Evolutionary conservation across 2,888 invertebrate genomes (phyloP).

Genomic region (Neoaliturus tenellus): DNA sequence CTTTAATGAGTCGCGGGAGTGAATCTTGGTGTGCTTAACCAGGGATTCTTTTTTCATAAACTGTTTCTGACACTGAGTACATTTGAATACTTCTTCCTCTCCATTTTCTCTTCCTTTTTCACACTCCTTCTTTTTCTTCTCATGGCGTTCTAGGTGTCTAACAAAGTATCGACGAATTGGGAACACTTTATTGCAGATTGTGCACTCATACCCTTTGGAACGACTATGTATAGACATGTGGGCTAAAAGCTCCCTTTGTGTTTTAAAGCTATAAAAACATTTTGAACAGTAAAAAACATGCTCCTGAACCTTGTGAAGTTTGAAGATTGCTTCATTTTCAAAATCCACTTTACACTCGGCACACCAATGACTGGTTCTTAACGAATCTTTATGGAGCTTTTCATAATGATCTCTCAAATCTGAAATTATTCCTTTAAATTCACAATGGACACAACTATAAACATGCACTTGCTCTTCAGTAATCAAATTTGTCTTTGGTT

Average conservation of each 20-base stretch:
- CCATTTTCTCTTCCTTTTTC: neutral
- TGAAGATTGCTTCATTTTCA: constrained; percentile 20
- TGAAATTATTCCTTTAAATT: neutral
- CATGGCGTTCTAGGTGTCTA: constrained; percentile 19
- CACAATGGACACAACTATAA: constrained; percentile 11
- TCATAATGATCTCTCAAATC: neutral
- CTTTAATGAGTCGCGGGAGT: constrained; percentile 27
- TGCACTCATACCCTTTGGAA: constrained; percentile 9
- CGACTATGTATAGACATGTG: constrained; percentile 3
- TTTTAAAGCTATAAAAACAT: constrained; percentile 15
- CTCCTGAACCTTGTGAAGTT: constrained; percentile 10
- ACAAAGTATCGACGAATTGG: neutral
- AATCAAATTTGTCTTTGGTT: neutral
- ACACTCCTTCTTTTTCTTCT: neutral
- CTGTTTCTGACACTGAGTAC: constrained; percentile 5
- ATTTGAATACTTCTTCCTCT: neutral
- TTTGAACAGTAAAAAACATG: neutral
- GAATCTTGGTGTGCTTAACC: constrained; percentile 18
- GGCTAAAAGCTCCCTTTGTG: neutral
- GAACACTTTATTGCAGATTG: constrained; percentile 15
- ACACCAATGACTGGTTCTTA: neutral
- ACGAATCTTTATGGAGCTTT: neutral
- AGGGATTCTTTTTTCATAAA: constrained; percentile 35
- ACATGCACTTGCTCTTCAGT: neutral
- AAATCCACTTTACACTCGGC: constrained; percentile 22